Percentiles rank a stretch among this genome's conserved stretches.
Conservation (phyloP, 53 echinoderm and acorn worm genomes). For the Holothuria scabra region DNA sequence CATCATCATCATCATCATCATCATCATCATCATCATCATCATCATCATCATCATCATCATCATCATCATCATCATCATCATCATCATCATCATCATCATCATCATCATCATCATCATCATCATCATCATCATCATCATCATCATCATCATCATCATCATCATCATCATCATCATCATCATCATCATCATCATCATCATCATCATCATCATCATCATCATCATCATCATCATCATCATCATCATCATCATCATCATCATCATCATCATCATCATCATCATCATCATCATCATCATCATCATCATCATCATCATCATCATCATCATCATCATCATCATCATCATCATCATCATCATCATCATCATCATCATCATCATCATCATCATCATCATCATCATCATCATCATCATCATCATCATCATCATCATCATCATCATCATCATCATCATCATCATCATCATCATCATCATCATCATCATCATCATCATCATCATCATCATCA, state of each 20-base stretch:
- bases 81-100: neutral
- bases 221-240: neutral
- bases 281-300: neutral
- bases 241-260: neutral
- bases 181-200: slow-evolving; percentile 1
- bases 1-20: neutral
- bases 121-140: neutral
- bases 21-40: neutral
- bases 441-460: neutral
- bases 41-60: slow-evolving; percentile 1
- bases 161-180: neutral
- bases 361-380: neutral
- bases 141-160: neutral
- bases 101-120: slow-evolving; percentile 4
- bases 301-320: neutral
- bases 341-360: neutral
- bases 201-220: neutral
- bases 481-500: slow-evolving; percentile 1
- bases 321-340: slow-evolving; percentile 3
- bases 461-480: neutral
- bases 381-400: slow-evolving; percentile 3
- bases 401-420: neutral
- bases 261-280: neutral
- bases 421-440: slow-evolving; percentile 1
- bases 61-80: neutral